Base-by-base conservation (phyloP, 2,888 invertebrate genomes). In the Acleris cristana region DNA sequence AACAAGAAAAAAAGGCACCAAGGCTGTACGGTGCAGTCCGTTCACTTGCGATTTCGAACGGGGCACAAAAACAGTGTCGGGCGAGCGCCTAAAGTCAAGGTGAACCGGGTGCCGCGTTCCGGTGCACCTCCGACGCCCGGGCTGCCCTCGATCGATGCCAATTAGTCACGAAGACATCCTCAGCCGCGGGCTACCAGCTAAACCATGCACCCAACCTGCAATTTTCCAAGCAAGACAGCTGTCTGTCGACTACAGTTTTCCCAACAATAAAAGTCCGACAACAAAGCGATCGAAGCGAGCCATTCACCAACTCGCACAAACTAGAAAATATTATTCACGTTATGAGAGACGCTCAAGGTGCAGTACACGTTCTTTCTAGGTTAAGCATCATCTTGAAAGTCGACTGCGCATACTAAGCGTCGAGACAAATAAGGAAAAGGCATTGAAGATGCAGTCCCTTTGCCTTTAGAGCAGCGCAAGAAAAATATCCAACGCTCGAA, bases 41-140 rank as follows among this genome's bases (percentile, higher is more conserved):
- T 87, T 90, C 89, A 90, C 90, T 90, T 89, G 82, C 89, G 87
- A 84, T 90, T 88, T 90, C 89, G 81, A 80, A 78, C 76, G 75
- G 78, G 77, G 77, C 78, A 81, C 74, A 76, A 76, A 80, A 79
- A 83, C 80, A 78, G 73, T 74, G 72, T 70, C 72, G 71, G 71
- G 69, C 73, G 79, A 71, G 70, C 83, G 82, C 84, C 83, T 83
- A 88, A 89, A 88, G 84, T 90, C 89, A 90, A 90, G 90, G 90
- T 86, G 79, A 88, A 82, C 89, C 79, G 80, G 85, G 85, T 26
- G 52, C 53, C 59, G 40, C 56, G 60, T 34, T 56, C 52, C 62
- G 61, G 58, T 67, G 67, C 69, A 67, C 55, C 44, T 30, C 58
- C 14, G 48, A 3, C 18, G 48, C n/a, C n/a, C 66, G 51, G 63